Evolutionary conservation across 2,113 vertebrate species (phyloP), one percentile per base, ranked within the genome.

Genomic region (Tinamus guttatus): DNA sequence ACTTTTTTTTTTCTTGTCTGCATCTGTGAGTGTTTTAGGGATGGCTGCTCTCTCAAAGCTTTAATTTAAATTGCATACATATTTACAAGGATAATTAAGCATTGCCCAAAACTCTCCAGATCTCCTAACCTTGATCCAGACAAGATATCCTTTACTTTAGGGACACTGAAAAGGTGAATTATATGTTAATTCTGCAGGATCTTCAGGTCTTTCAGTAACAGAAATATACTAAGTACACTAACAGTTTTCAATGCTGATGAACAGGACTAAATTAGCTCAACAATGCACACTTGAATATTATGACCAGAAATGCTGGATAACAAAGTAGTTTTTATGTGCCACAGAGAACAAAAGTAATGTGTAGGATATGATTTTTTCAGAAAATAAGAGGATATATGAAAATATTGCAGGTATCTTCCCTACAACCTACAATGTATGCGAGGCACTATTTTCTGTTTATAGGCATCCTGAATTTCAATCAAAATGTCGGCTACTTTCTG

Each of bases 401-500:
- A 89, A 87, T 15, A 89, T 59, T 51, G 74, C 51, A 85, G 65
- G 2, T 11, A 49, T 64, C 45, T 90, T 77, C 47, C 38, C 87
- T 11, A 16, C 83, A 83, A 82, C 58, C 71, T 18, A 69, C 36
- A 65, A 80, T 84, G 41, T 77, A 76, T 78, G 36, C 49, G 62
- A 96, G 85, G 34, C 36, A 47, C 40, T 81, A 25, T 85, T 82
- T 94, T 82, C 78, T 93, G 77, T 95, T 95, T 94, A 91, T 91
- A 88, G 41, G 9, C 59, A 86, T 51, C 79, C 64, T 89, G 91
- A 89, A 94, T 96, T 96, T 93, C 92, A 93, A 69, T 96, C 81
- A 80, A 92, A 86, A 81, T 86, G 94, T 95, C 87, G 91, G 83
- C 56, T 93, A 91, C 93, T 89, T 93, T 85, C 91, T 95, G 92